These are phyloP conservation scores for Gymnodraco acuticeps DNA, from an alignment of 2,797 vertebrate species.

Conservation along the genomic window DNA sequence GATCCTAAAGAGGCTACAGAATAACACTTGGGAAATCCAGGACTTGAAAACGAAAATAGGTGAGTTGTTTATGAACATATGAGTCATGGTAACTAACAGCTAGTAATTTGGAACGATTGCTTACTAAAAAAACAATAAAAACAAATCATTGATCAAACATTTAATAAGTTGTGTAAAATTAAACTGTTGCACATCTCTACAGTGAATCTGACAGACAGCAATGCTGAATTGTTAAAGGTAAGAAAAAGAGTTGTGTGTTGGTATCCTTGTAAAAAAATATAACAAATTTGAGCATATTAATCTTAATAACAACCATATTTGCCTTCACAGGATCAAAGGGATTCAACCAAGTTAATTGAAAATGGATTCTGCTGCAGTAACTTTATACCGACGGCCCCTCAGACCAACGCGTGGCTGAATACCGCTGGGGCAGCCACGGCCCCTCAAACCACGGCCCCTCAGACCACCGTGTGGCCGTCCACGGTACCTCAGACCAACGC, in stretches of 20 bases:
- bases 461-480: too few species aligned
- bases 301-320: conserved; percentile 13
- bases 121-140: not conserved
- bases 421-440: too few species aligned
- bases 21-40: too few species aligned
- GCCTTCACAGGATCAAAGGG: not conserved
- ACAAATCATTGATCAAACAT: not conserved
- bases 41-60: too few species aligned
- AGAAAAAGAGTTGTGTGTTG: not conserved
- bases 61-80: not conserved
- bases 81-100: not conserved
- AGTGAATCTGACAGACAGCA: not conserved
- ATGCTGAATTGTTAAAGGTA: conserved; percentile 8
- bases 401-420: too few species aligned
- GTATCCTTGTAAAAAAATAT: not conserved
- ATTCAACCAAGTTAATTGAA: fast-evolving
- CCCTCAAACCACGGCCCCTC: too few species aligned
- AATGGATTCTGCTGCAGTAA: not conserved
- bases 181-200: conserved; percentile 6
- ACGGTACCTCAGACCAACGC: too few species aligned
- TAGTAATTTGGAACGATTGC: not conserved
- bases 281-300: not conserved
- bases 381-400: not conserved
- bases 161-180: not conserved
- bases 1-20: not conserved